Base-by-base conservation (phyloP, 2,113 vertebrate species). In the Cathartes aura region DNA sequence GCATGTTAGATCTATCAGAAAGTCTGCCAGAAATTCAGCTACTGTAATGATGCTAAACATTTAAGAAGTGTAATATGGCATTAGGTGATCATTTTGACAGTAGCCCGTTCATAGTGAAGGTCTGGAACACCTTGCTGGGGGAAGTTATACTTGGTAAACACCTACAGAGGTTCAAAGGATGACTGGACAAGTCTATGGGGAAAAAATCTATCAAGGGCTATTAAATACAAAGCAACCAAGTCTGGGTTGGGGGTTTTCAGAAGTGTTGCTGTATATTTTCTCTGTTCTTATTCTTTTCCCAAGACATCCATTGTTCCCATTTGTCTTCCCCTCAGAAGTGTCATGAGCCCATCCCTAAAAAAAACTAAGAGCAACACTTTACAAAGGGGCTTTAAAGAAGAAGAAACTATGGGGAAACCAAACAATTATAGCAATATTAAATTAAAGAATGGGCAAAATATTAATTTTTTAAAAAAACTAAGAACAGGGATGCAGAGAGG, bases 381-480 rank as follows among this genome's bases (percentile, higher is more conserved):
- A 52, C 23, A 60, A 92, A 80, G 27, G 12, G 42, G 5, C 8
- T 64, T 90, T 72, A 76, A 48, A 66, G 71, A 76, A 74, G 18
- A 64, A 60, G 34, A 64, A 75, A 43, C 26, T 56, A 56, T 76
- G 23, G 36, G 52, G n/a, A 93, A 93, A 50, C 4, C 6, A 55
- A 85, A 21, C 42, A 63, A 50, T 29, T 71, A 10, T 4, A 42
- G 62, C 42, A 16, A 50, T 29, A 85, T 50, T 67, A 84, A 88
- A 75, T 55, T n/a, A 64, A 87, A 95, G 32, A 79, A 75, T 60
- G 4, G 23, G 5, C 4, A 73, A 83, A 80, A 60, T 27, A 9
- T 1, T 47, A 3, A 4, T 18, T 23, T 30, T 68, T 60, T 9
- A 4, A 15, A 34, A 66, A 32, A 4, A 0, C 3, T 45, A 53